Evolutionary conservation across 2,113 vertebrate genomes (phyloP).

Genomic region (Lagenorhynchus albirostris): DNA sequence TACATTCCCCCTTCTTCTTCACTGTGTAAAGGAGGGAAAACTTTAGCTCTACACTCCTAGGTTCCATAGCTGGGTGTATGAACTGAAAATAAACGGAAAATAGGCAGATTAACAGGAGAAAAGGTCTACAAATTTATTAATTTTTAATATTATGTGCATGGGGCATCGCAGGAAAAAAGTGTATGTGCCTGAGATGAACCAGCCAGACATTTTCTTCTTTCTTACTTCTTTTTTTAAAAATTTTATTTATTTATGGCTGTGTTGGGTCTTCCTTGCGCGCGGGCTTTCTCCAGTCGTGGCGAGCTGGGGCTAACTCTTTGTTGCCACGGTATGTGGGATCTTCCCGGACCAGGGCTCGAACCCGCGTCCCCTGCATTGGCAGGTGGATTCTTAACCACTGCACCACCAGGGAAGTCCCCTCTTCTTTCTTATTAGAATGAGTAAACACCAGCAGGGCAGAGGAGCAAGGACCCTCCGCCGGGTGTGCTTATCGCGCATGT

Average conservation of each 20-base stretch:
- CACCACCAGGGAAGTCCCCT: too few relatives aligned
- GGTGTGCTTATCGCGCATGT: neutral
- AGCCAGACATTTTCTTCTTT: neutral
- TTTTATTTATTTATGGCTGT: too few relatives aligned
- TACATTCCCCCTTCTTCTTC: neutral
- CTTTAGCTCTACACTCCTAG: neutral
- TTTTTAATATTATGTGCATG: neutral
- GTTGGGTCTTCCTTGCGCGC: too few relatives aligned
- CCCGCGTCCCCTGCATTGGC: too few relatives aligned
- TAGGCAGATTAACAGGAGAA: neutral
- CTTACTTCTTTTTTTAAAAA: too few relatives aligned
- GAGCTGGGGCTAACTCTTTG: too few relatives aligned
- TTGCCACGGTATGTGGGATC: too few relatives aligned
- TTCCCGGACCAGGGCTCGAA: too few relatives aligned
- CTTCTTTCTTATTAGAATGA: neutral
- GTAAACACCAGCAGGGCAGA: neutral
- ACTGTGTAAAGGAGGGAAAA: neutral
- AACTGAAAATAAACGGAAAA: neutral
- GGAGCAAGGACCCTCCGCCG: neutral
- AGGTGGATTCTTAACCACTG: too few relatives aligned
- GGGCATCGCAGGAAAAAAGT: neutral
- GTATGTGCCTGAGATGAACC: neutral
- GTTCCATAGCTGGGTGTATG: neutral
- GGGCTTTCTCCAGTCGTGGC: too few relatives aligned
- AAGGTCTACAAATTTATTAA: neutral